Conservation (phyloP, 2,888 invertebrate genomes). For the Odontothrips loti region DNA sequence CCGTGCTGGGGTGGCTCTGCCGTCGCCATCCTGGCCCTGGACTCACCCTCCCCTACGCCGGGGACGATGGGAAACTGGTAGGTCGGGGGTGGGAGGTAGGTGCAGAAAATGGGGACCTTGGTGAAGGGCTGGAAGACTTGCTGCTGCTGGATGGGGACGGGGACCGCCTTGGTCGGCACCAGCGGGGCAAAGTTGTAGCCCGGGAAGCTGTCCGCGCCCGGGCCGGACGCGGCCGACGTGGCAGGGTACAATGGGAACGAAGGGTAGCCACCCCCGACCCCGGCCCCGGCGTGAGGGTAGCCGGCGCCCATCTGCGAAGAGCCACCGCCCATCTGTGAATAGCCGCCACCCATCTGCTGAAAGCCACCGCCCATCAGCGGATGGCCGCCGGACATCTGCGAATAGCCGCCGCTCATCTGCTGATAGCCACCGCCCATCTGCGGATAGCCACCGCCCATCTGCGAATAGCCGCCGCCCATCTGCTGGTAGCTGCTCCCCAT, state of each 20-base stretch:
- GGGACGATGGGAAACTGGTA: conserved; percentile 40
- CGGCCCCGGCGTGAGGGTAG: not conserved
- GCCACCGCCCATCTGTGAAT: not conserved
- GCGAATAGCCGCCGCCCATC: not conserved
- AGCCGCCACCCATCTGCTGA: not conserved
- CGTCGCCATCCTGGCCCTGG: conserved; percentile 13
- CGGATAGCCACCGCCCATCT: not conserved
- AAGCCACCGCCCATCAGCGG: not conserved
- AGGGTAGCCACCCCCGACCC: not conserved
- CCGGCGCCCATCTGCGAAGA: not conserved
- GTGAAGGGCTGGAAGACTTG: conserved; percentile 11
- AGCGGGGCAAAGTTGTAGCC: conserved; percentile 11
- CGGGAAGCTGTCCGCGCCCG: not conserved
- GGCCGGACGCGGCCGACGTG: not conserved
- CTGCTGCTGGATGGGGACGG: conserved; percentile 14
- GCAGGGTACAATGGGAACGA: not conserved
- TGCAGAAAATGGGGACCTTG: conserved; percentile 41
- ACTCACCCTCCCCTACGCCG: conserved; percentile 39
- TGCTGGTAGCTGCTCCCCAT: not conserved
- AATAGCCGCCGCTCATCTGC: not conserved
- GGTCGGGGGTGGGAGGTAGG: conserved; percentile 41
- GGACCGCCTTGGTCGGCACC: not conserved
- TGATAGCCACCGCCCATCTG: not conserved
- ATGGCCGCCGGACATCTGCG: not conserved
- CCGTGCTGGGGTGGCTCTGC: not conserved